A percentile compares a stretch with the other conserved stretches of the same genome.
Conservation (phyloP, 2,888 invertebrate genomes). For the Tineola bisselliella region DNA sequence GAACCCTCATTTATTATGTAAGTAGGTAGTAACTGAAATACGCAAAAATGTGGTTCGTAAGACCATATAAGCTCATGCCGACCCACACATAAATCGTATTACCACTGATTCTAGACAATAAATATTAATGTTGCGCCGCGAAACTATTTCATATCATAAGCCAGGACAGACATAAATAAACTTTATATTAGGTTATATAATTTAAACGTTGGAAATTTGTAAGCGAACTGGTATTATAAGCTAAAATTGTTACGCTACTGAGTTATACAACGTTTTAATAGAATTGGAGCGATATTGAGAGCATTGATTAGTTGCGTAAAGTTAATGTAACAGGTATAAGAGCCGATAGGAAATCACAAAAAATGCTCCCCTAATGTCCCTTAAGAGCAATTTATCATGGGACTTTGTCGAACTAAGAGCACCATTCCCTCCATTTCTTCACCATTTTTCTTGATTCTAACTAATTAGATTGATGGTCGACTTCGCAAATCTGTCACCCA, state of each 20-base stretch:
- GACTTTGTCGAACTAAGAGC: conserved; percentile 12
- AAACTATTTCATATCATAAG: conserved; percentile 6
- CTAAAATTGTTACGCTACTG: too few relatives aligned
- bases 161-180: background rate
- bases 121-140: conserved; percentile 12
- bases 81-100: conserved; percentile 12
- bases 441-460: conserved; percentile 39
- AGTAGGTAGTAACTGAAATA: conserved; percentile 31
- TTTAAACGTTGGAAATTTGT: background rate
- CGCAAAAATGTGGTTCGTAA: conserved; percentile 11
- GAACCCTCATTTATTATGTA: conserved; percentile 62
- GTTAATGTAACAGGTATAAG: background rate
- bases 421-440: conserved; percentile 19
- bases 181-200: background rate
- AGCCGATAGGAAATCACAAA: background rate
- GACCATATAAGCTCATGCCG: conserved; percentile 9
- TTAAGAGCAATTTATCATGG: conserved; percentile 13
- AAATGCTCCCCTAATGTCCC: conserved; percentile 7
- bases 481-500: conserved; percentile 44
- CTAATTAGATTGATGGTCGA: conserved; percentile 56
- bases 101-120: conserved; percentile 12
- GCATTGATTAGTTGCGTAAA: background rate
- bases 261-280: too few relatives aligned
- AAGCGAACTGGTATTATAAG: too few relatives aligned
- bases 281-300: background rate